Base-by-base conservation (phyloP, 35 echinoderm and acorn worm species). In the Heliocidaris tuberculata region DNA sequence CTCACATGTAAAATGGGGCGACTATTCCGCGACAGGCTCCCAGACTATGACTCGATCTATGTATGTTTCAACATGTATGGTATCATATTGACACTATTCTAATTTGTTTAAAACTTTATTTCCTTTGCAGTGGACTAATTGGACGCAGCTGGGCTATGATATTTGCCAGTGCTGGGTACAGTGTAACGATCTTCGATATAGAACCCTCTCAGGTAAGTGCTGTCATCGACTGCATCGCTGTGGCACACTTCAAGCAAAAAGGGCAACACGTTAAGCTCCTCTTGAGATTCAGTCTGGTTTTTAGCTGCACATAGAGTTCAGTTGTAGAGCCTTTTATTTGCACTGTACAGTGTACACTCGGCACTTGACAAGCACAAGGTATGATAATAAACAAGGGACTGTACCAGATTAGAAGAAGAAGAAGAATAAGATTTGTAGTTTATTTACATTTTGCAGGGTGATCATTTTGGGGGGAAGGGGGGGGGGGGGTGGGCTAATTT, bases 121-220 rank as follows among this genome's bases (percentile, higher is more conserved):
- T 47, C 29, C 91, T 19, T 2, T 87, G 6, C 27, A 98, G 97
- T 95, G 97, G 97, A 50, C 32, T 98, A 0, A 95, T 98, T 61
- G 97, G 97, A 88, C 93, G 95, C 47, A 98, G 97, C 56, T 98
- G 97, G 97, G 96, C 97, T 0, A 96, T 98, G 97, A 95, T 98
- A 16, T 98, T 98, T 95, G 96, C 95, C 17, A 94, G 97, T 89
- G 97, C 95, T 88, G 97, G 97, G 5, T 98, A 96, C 50, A 96
- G 71, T 93, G 97, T 98, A 50, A 86, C 90, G 7, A 94, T 98
- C 32, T 98, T 94, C 96, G 97, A 98, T 95, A 96, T 98, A 59
- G 60, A 97, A 61, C 93, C 93, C 48, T 94, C 94, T 32, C 97
- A 97, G 95, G 97, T 97, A 93, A 95, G 92, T 48, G 12, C 4